phyloP scores from a whole-genome alignment of 2,113 vertebrate genomes.

The Phrynosoma platyrhinos region DNA sequence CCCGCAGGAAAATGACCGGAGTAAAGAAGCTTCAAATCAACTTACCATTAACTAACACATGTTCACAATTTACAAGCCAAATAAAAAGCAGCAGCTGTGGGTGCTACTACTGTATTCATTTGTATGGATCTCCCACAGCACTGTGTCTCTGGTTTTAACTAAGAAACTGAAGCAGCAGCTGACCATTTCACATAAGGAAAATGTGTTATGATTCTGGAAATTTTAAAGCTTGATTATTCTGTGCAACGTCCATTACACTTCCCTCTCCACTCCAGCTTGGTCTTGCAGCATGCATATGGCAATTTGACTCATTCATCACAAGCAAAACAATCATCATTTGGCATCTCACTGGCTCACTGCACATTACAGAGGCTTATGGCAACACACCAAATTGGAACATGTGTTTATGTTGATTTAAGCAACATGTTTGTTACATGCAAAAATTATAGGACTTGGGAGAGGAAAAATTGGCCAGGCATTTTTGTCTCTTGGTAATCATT shows the following conservation, averaged over 20 bases:
- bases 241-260: not conserved
- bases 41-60: not conserved
- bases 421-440: not conserved
- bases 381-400: constrained; percentile 10
- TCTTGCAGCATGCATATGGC: not conserved
- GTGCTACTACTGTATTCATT: not conserved
- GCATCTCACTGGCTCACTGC: not conserved
- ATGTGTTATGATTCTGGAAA: not conserved
- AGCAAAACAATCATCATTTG: not conserved
- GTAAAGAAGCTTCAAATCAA: not conserved
- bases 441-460: not conserved
- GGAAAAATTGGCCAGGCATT: not conserved
- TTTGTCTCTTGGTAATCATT: not conserved
- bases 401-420: not conserved
- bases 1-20: not conserved
- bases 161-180: not conserved
- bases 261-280: not conserved
- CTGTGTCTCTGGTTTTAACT: not conserved
- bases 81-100: not conserved
- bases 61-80: not conserved
- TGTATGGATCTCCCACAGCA: not conserved
- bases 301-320: not conserved
- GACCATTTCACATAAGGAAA: not conserved
- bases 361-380: not conserved
- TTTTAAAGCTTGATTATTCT: not conserved